A percentile compares a stretch with the other conserved stretches of the same genome.
These are phyloP conservation scores for Fratercula arctica DNA, from an alignment of 2,797 vertebrate species.

Conservation along the genomic window DNA sequence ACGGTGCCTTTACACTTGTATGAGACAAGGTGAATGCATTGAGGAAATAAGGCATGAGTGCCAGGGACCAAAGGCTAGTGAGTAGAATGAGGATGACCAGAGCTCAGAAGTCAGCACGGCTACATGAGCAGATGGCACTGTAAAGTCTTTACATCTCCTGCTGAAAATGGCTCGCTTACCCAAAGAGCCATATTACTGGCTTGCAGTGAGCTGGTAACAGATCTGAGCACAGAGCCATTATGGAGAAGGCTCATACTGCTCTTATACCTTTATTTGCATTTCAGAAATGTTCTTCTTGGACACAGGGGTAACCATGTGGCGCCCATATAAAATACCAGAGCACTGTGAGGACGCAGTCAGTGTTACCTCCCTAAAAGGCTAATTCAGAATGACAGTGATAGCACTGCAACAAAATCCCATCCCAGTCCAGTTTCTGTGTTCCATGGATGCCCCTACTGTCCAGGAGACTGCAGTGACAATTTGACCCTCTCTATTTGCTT, in stretches of 20 bases:
- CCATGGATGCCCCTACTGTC: not conserved
- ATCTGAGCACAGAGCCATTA: not conserved
- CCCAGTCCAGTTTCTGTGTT: not conserved
- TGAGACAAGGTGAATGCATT: not conserved
- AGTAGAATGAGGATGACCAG: not conserved
- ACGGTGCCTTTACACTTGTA: not conserved
- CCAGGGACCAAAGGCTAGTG: not conserved
- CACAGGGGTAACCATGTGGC: not conserved
- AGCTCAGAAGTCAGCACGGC: not conserved
- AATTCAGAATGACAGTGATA: not conserved
- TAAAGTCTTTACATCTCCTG: not conserved
- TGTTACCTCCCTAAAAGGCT: not conserved
- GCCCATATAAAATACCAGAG: not conserved
- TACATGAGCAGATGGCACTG: not conserved
- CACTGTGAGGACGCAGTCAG: not conserved
- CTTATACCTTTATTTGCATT: not conserved
- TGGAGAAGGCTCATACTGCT: not conserved
- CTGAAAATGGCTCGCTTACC: not conserved
- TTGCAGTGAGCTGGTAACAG: not conserved
- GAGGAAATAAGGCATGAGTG: not conserved
- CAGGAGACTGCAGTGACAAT: not conserved
- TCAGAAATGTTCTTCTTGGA: not conserved
- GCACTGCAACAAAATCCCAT: not conserved
- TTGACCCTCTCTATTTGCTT: not conserved
- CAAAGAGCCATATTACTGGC: not conserved